Base-by-base conservation (phyloP, 2,113 vertebrate species). In the Clarias magur region DNA sequence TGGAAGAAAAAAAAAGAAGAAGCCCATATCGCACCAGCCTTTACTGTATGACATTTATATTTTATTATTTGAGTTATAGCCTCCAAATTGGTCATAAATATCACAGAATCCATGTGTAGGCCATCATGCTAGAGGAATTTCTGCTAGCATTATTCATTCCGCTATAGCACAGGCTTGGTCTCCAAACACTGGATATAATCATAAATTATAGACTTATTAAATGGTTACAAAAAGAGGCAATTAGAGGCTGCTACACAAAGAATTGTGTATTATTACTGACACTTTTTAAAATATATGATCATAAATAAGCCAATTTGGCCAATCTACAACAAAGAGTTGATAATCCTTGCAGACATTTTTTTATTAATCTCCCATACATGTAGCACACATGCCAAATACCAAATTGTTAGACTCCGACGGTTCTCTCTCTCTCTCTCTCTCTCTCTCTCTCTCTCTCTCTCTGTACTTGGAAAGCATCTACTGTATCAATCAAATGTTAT, bases 51-150 rank as follows among this genome's bases (percentile, higher is more conserved):
- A 57, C 87, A 86, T 89, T 87, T 89, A 65, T 72, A 72, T 79
- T 85, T 80, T 82, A 87, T 68, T 80, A 73, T 57, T 67, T 73
- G 63, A 79, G 76, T 59, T 82, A 87, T 56, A 82, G 57, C 21
- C 34, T 73, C 54, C 88, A 91, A 89, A 88, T 88, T 89, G 90
- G 87, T 92, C 88, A 88, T 88, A 94, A 91, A 91, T 93, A 92
- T 94, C 91, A 87, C 83, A 86, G 91, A 88, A 89, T 90, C 91
- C 88, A 90, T 91, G 90, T 92, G 89, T 85, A 38, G 85, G 83
- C 89, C 90, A 91, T 93, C 90, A 92, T 76, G 90, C 91, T 90
- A 89, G 92, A 93, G 89, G 86, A 91, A 89, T 92, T 90, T 91
- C 91, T 92, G 85, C 90, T 90, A 90, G 89, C 91, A 91, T 93